Base-by-base conservation (phyloP, 1,140 invertebrate species). In the Dryas iulia region DNA sequence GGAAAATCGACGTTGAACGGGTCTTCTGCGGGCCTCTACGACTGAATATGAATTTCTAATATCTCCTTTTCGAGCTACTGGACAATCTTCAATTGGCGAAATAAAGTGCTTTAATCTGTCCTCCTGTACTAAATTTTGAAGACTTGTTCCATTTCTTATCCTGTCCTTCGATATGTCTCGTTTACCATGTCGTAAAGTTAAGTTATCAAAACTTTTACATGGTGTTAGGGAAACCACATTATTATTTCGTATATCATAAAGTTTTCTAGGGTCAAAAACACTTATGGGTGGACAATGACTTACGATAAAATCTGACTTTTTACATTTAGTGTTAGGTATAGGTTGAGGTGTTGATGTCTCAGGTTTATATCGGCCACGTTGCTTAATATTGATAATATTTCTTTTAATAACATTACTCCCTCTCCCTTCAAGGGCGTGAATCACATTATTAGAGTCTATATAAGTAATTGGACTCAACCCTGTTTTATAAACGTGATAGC, bases 401-500 rank as follows among this genome's bases (percentile, higher is more conserved):
- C 84, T 79, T 74, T 92, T 92, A 5, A 92, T 84, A 14, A 88
- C 83, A 25, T 86, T 87, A 11, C 86, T 85, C 31, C 83, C 86
- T 73, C 86, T 82, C 8, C 82, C 86, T 66, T 89, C 89, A 4
- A 91, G 71, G 28, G 78, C 78, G 30, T 87, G 79, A 39, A 90
- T 66, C 18, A 86, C 79, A 35, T 84, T 82, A 58, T 72, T 79
- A 0, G 77, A 71, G 57, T 90, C 84, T 24, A 85, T 54, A 63
- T 83, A 73, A 52, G 64, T 74, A 24, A 84, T 57, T 8, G 89
- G 87, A 31, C 61, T 82, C 47, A 82, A 68, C n/a, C 91, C 91
- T 70, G 86, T 90, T 73, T 92, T 93, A 57, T 92, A 90, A 26
- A 93, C 90, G 26, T 83, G 84, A 74, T 93, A 93, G 65, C 92